Evolutionary conservation across 1,140 invertebrate species (phyloP).

Genomic region (Zaprionus taronus): DNA sequence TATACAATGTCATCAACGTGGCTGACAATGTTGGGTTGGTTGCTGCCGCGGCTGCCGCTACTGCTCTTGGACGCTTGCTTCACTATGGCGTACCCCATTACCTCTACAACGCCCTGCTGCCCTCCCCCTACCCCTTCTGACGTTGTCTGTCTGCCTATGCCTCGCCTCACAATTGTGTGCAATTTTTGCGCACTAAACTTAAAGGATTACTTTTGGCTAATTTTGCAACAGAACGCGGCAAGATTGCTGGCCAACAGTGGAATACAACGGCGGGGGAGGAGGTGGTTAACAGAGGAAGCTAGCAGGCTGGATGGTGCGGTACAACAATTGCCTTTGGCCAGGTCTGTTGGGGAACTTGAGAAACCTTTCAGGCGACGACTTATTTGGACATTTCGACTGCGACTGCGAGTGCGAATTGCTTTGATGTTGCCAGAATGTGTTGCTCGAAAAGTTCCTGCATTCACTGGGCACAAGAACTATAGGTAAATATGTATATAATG

Average conservation of each 20-base stretch:
- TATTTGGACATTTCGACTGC: conserved; percentile 30
- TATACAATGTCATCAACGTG: conserved; percentile 79
- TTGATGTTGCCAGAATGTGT: conserved; percentile 37
- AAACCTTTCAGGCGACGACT: conserved; percentile 7
- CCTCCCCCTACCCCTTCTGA: not conserved
- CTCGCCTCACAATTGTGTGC: conserved; percentile 63
- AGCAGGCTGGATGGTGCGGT: not conserved
- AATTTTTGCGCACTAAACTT: conserved; percentile 77
- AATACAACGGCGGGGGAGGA: no score
- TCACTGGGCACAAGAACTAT: not conserved
- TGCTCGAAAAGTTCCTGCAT: not conserved
- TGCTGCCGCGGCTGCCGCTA: not conserved
- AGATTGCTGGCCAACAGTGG: not conserved
- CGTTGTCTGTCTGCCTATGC: conserved; percentile 18
- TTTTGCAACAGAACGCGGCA: conserved; percentile 54
- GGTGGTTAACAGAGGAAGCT: not conserved
- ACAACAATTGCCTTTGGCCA: conserved; percentile 16
- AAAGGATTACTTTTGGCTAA: conserved; percentile 83
- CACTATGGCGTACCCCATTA: not conserved
- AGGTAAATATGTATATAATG: not conserved
- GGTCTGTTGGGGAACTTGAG: not conserved
- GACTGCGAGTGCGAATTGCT: conserved; percentile 13
- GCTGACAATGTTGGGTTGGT: conserved; percentile 68
- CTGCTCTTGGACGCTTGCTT: conserved; percentile 8
- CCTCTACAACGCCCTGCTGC: not conserved